These are phyloP conservation scores for Steatornis caripensis DNA, from an alignment of 2,113 vertebrate species.

Conservation along the genomic window DNA sequence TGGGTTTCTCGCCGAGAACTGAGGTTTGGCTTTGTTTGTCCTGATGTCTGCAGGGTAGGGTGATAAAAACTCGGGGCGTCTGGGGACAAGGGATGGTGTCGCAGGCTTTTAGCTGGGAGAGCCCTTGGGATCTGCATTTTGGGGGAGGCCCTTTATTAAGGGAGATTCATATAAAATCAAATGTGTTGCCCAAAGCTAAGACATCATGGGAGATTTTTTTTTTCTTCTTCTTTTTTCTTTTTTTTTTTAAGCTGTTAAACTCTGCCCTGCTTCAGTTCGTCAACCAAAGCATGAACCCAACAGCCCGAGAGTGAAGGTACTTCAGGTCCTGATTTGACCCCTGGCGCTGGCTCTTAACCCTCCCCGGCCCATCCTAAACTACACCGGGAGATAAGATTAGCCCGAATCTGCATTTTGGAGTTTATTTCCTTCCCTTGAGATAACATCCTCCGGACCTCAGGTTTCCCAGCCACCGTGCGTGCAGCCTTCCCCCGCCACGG, in stretches of 20 bases:
- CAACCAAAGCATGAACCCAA: background rate
- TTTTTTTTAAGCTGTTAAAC: background rate
- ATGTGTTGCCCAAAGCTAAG: background rate
- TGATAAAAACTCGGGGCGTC: background rate
- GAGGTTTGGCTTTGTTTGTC: background rate
- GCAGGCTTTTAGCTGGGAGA: background rate
- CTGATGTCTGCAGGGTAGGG: background rate
- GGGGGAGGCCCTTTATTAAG: background rate
- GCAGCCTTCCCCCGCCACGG: background rate
- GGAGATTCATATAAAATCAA: background rate
- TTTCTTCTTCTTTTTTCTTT: too few species aligned
- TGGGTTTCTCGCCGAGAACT: background rate
- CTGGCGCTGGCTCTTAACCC: constrained; percentile 32
- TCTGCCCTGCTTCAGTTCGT: constrained; percentile 37
- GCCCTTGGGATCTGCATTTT: background rate
- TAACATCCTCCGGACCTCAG: background rate
- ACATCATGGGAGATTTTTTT: background rate
- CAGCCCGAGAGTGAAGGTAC: background rate
- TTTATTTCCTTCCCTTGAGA: background rate
- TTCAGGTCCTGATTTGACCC: constrained; percentile 18
- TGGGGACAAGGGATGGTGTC: background rate
- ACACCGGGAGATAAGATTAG: background rate
- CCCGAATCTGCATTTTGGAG: background rate
- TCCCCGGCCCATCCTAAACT: background rate
- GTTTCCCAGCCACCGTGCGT: background rate